These are phyloP conservation scores for Rhinatrema bivittatum DNA, from an alignment of 2,797 vertebrate species.

Conservation along the genomic window DNA sequence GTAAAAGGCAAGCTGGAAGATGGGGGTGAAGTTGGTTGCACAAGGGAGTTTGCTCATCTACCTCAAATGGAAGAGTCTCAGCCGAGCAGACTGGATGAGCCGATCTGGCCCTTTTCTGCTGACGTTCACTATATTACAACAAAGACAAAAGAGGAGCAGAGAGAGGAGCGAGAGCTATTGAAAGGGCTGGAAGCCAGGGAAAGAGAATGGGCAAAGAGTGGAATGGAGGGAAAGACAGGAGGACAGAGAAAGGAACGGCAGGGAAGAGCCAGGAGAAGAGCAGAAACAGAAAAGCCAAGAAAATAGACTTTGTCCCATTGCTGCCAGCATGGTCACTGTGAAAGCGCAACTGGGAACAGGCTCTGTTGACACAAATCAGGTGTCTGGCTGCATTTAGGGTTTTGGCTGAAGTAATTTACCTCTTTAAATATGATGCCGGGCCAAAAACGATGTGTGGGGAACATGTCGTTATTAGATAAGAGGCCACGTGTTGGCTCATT, in stretches of 20 bases:
- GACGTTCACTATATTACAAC: no score
- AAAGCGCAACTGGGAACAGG: constrained; percentile 36
- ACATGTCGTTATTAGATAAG: constrained; percentile 51
- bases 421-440: constrained; percentile 20
- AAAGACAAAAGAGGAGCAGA: not conserved
- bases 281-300: not conserved
- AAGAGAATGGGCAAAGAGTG: not conserved
- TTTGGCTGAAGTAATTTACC: constrained; percentile 32
- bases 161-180: not conserved
- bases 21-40: no score
- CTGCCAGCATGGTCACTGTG: constrained; percentile 14
- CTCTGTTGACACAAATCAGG: constrained; percentile 38
- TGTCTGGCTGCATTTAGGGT: constrained; percentile 7
- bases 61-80: no score
- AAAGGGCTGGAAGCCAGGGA: no score
- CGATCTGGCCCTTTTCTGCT: no score
- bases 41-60: no score
- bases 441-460: constrained; percentile 44
- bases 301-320: constrained; percentile 35
- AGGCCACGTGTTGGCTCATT: constrained; percentile 38
- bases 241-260: accelerated
- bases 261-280: not conserved
- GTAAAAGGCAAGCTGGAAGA: no score
- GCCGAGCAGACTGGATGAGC: no score
- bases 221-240: not conserved